Conservation (phyloP, 1,140 invertebrate genomes). For the Pomacea maculata region DNA sequence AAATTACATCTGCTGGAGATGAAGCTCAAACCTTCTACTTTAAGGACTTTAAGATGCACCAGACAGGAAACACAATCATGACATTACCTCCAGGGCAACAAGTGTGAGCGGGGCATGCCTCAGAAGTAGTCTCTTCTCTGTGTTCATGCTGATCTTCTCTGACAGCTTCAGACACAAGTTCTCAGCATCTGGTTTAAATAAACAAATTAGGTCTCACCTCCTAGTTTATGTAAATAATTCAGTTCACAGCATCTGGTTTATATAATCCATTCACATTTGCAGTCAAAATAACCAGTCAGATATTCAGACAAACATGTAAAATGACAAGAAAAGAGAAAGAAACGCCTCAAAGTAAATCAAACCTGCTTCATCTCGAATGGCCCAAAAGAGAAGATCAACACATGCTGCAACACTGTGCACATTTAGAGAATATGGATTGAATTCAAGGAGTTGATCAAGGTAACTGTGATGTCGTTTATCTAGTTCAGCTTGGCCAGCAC, state of each 20-base stretch:
- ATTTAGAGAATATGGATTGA: constrained; percentile 88
- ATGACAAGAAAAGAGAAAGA: too few species aligned
- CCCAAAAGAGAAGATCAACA: constrained; percentile 97
- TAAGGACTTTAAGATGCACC: too few species aligned
- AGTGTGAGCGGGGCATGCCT: constrained; percentile 91
- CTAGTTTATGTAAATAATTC: too few species aligned
- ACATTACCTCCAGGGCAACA: constrained; percentile 87
- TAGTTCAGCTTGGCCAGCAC: constrained; percentile 91
- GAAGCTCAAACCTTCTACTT: too few species aligned
- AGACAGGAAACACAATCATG: neutral
- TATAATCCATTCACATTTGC: too few species aligned
- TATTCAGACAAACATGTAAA: too few species aligned
- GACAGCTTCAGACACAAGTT: constrained; percentile 88
- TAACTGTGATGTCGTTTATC: constrained; percentile 48
- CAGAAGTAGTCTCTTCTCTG: constrained; percentile 85
- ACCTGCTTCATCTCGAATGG: constrained; percentile 96
- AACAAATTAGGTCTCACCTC: too few species aligned
- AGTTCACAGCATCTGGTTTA: too few species aligned
- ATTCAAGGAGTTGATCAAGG: constrained; percentile 65
- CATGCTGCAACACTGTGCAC: constrained; percentile 97
- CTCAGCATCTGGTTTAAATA: constrained; percentile 79
- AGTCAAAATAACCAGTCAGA: too few species aligned
- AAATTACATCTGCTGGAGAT: too few species aligned
- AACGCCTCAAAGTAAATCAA: constrained; percentile 40
- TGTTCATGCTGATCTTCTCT: constrained; percentile 93